phyloP scores from a whole-genome alignment of 2,888 invertebrate genomes.

The Drosophila antonietae region DNA sequence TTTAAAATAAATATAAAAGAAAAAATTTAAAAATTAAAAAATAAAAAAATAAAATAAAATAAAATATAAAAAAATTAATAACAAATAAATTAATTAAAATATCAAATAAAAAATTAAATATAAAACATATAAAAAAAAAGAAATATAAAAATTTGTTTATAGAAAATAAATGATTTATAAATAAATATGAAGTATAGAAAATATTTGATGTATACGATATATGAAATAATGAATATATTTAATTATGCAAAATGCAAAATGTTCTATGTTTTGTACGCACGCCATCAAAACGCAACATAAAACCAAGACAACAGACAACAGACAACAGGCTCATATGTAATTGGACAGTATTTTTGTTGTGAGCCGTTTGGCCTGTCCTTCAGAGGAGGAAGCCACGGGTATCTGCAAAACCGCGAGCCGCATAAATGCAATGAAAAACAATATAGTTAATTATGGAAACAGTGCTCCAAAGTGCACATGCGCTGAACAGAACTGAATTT shows the following conservation, averaged over 20 bases:
- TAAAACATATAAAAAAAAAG: neutral
- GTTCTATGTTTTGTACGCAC: neutral
- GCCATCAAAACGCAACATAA: slow-evolving; percentile 4
- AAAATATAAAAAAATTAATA: neutral
- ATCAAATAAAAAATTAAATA: neutral
- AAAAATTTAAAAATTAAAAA: no score
- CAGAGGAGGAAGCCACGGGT: neutral
- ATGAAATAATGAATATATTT: neutral
- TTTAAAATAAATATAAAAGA: no score
- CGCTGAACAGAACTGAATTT: slow-evolving; percentile 38
- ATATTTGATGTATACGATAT: neutral
- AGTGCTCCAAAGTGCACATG: slow-evolving; percentile 71
- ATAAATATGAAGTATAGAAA: neutral
- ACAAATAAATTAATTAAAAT: neutral
- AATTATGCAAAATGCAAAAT: neutral
- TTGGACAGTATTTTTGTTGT: neutral
- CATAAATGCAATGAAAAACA: slow-evolving; percentile 62
- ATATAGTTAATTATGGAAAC: slow-evolving; percentile 78
- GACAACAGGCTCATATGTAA: slow-evolving; percentile 14
- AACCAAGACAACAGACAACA: slow-evolving; percentile 19
- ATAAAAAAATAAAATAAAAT: no score
- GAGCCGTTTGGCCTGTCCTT: neutral
- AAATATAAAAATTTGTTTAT: neutral
- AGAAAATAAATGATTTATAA: neutral
- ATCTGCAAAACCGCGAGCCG: slow-evolving; percentile 28